Base-by-base conservation (phyloP, 2,888 invertebrate species). In the Spicauda simplicius region DNA sequence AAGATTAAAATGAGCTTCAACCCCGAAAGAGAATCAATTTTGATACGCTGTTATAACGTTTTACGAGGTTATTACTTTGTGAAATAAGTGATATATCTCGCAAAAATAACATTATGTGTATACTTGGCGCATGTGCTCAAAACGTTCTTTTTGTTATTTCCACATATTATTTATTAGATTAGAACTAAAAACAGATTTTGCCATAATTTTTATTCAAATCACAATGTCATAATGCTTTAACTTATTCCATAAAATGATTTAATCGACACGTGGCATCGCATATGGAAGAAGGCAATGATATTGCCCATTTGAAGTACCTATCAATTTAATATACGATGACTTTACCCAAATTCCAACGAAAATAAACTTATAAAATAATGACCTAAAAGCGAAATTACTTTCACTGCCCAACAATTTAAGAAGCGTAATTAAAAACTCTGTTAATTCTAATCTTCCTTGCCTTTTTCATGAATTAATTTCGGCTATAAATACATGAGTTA, bases 371-470 rank as follows among this genome's bases (percentile, higher is more conserved):
- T 8, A 0, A 45, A 19, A 41, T 58, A 30, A 60, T 10, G 45
- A 48, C 11, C 10, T 16, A 11, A 59, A 52, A 8, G 18, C 50
- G 52, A 50, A 60, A 60, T 33, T 52, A 52, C 30, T 33, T 60
- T 33, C 25, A 16, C n/a, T 59, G 30, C 12, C 33, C 3, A 52
- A 60, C 52, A 33, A 12, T 60, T 50, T 45, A 52, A 33, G 12
- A 60, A 60, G 16, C 52, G 52, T 60, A 60, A 60, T 60, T 60
- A 52, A 52, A 60, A 52, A 33, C 18, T 6, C n/a, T 52, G 30
- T 33, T 52, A 18, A 33, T 50, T 60, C 48, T 19, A 33, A 52
- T 50, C 12, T 52, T 12, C 25, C 10, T 33, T 60, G 14, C 14
- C 52, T 33, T 60, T 48, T 60, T n/a, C 30, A 11, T 48, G 2